Conservation (phyloP, 2,888 invertebrate genomes). For the Rhagophthalmus giganteus region DNA sequence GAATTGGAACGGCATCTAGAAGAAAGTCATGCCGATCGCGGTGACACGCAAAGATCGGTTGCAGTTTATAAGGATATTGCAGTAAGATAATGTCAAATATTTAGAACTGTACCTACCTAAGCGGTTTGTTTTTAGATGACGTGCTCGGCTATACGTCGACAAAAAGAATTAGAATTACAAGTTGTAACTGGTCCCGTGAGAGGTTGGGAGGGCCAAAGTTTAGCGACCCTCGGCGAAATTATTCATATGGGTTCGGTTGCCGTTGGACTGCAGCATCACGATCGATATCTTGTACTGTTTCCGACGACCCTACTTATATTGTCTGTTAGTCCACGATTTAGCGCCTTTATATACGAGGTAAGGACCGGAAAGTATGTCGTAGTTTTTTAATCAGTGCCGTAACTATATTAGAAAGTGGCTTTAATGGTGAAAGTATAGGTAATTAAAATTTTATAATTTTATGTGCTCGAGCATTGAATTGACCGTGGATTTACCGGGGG, state of each 20-base stretch:
- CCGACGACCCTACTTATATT: constrained; percentile 85
- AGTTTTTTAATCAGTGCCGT: no score
- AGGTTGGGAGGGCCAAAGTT: constrained; percentile 89
- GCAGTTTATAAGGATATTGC: constrained; percentile 94
- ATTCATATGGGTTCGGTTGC: constrained; percentile 91
- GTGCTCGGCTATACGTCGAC: constrained; percentile 84
- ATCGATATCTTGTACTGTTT: constrained; percentile 91
- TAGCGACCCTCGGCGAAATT: constrained; percentile 79
- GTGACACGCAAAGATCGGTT: constrained; percentile 94
- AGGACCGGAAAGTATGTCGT: background rate
- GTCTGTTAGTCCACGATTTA: constrained; percentile 88
- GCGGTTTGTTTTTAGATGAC: constrained; percentile 64
- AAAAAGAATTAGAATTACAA: constrained; percentile 95
- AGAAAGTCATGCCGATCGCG: constrained; percentile 92
- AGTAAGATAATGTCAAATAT: constrained; percentile 60
- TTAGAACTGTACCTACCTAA: background rate
- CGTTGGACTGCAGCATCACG: constrained; percentile 80
- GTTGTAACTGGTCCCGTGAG: constrained; percentile 92
- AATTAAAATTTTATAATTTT: no score
- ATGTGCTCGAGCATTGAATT: no score
- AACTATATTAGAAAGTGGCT: no score
- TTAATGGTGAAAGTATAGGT: no score
- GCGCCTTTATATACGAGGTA: constrained; percentile 95
- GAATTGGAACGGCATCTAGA: constrained; percentile 95
- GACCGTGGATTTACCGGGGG: no score